Base-by-base conservation (phyloP, 2,888 invertebrate genomes). In the Drepana falcataria region DNA sequence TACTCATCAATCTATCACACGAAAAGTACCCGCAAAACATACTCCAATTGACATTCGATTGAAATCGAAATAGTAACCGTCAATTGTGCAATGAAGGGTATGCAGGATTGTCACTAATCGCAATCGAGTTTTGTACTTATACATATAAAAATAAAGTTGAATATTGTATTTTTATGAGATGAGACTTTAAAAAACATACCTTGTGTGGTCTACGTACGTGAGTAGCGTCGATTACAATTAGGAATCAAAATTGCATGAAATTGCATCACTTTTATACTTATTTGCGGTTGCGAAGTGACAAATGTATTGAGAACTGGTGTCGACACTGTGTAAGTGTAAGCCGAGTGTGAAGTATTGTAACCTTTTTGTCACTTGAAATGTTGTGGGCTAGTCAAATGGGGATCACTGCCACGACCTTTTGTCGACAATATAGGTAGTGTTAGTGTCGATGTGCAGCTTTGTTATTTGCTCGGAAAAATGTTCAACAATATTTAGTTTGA, bases 181-280 rank as follows among this genome's bases (percentile, higher is more conserved):
- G 40, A 6, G 7, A 7, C 4, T 7, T 0, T 9, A 44, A 9
- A 44, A 4, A 44, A 9, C 44, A 44, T 66, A 58, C 64, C 66
- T 54, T 81, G 88, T 87, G 88, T 86, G 88, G 87, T 85, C 87
- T 70, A 70, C 77, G 81, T 81, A 81, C 72, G 71, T 59, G 71
- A 75, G 86, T 83, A 86, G 86, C 82, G 58, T 69, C 61, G 63
- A 63, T 68, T 68, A 66, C 66, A 71, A 78, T 80, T 76, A 70
- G 73, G 69, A 80, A 62, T 82, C 81, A 85, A 85, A 77, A 82
- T 64, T 57, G 79, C 90, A 79, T 90, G 80, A 88, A 90, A 90
- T 91, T 87, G 79, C 83, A 85, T 88, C 87, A 87, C 81, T 69
- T 21, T 82, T 81, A 73, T 72, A 58, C 57, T 40, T 66, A 69